Base-by-base conservation (phyloP, 2,797 vertebrate genomes). In the Sparus aurata region DNA sequence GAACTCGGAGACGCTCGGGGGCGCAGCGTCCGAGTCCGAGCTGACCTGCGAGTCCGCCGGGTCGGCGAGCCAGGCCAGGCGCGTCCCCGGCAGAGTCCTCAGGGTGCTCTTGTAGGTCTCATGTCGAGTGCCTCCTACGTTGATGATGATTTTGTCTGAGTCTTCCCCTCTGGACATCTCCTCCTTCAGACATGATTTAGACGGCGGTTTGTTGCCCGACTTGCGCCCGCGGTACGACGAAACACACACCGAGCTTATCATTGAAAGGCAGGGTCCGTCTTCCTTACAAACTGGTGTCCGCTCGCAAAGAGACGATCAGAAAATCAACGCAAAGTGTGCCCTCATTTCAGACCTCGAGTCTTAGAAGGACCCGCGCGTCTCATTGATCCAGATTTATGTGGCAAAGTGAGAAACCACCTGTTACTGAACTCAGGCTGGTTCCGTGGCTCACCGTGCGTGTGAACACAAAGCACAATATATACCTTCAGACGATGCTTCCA, bases 221-320 rank as follows among this genome's bases (percentile, higher is more conserved):
- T 99, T 99, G 94, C 98, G 98, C 93, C 98, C 98, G 75, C 98
- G 97, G 95, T 99, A 99, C 91, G 98, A 97, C 94, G 98, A 99
- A 85, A 99, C 98, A 93, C 98, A 99, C 97, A 99, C 98, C 63
- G 98, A 99, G 97, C 98, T 99, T 89, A 99, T 98, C 98, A 99
- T 97, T 94, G 94, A 69, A 94, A 94, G 87, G 91, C 91, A 82
- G 81, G 84, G 88, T 93, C 85, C 90, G 91, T 90, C 75, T 54
- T 74, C 62, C 76, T 73, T 82, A 23, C 59, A 61, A 75, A 70
- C 68, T 73, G 69, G 12, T 53, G 73, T 72, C 67, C 82, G 57
- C 76, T 76, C 38, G 62, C 1, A 1, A 50, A 27, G 34, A 6
- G 6, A 34, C 34, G 64, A 82, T 90, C 83, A 86, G 43, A 86